Evolutionary conservation across 2,113 vertebrate genomes (phyloP).

Genomic region (Callorhinus ursinus): DNA sequence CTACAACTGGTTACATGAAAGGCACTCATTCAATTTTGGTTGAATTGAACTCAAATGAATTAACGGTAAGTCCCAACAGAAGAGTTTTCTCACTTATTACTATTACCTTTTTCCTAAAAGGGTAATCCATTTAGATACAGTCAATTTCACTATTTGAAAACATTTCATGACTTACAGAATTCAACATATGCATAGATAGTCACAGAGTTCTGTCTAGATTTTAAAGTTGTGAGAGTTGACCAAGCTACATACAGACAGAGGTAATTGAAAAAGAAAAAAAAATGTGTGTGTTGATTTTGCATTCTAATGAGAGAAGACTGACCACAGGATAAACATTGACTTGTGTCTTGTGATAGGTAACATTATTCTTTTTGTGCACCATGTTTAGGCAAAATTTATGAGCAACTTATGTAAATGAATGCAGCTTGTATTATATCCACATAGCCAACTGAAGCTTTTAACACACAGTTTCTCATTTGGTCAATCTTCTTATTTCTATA

Average conservation of each 20-base stretch:
- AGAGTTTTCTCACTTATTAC: not conserved
- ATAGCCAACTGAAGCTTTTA: not conserved
- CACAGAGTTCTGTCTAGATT: not conserved
- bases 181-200: not conserved
- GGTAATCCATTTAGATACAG: not conserved
- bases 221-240: not conserved
- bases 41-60: not conserved
- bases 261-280: not conserved
- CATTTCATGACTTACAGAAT: not conserved
- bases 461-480: not conserved
- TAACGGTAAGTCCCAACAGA: not conserved
- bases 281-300: not conserved
- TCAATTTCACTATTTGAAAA: not conserved
- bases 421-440: not conserved
- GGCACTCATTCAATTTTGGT: not conserved
- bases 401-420: not conserved
- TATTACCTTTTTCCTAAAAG: not conserved
- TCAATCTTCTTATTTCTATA: not conserved
- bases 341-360: not conserved
- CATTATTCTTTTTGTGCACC: not conserved
- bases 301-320: not conserved
- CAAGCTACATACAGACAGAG: not conserved
- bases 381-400: not conserved
- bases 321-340: not conserved
- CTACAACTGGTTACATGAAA: not conserved